Conservation (phyloP, 2,113 vertebrate species). For the Damaliscus lunatus region DNA sequence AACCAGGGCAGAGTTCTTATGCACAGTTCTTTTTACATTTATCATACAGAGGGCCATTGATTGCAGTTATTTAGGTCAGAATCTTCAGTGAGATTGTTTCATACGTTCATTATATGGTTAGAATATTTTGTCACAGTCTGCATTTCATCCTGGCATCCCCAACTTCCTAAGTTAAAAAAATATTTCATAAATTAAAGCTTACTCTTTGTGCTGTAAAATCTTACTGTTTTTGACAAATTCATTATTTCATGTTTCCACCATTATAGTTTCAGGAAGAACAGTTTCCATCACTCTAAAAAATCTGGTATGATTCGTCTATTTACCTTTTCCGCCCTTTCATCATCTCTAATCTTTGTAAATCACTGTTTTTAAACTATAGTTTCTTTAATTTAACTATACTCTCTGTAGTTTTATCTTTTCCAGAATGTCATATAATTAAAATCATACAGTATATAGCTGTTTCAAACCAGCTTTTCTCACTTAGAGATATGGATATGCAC, state of each 20-base stretch:
- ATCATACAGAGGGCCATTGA: not conserved
- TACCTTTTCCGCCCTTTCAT: not conserved
- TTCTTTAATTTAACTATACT: not conserved
- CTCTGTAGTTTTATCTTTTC: not conserved
- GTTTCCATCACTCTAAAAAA: not conserved
- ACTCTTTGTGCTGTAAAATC: not conserved
- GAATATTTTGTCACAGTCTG: not conserved
- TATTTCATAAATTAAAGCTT: not conserved
- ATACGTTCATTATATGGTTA: not conserved
- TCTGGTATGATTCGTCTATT: not conserved
- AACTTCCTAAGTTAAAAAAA: not conserved
- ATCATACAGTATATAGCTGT: not conserved
- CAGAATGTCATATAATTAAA: not conserved
- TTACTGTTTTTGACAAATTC: not conserved
- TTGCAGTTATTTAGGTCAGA: not conserved
- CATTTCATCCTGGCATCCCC: not conserved
- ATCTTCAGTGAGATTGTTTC: not conserved
- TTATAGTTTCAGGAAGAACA: not conserved
- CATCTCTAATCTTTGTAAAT: not conserved
- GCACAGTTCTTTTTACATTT: not conserved
- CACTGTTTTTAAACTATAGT: not conserved
- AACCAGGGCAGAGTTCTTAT: not conserved
- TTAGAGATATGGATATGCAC: not conserved
- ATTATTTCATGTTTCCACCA: not conserved
- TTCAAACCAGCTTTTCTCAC: not conserved